phyloP scores from a whole-genome alignment of 1,140 invertebrate species.

The Pteromalus puparum region DNA sequence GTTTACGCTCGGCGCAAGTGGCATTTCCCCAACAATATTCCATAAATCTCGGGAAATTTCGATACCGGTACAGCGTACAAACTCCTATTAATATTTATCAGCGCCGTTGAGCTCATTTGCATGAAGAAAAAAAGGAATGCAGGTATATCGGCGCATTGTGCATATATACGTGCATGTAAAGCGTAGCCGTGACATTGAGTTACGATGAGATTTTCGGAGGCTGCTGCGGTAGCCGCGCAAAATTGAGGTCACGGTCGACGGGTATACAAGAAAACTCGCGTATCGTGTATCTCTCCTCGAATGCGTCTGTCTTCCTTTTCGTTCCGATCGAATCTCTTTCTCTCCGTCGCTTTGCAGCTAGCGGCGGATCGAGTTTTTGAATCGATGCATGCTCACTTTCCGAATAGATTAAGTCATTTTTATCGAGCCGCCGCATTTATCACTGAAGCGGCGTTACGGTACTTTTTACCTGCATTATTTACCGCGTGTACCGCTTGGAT shows the following conservation, averaged over 20 bases:
- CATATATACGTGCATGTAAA: too few relatives aligned
- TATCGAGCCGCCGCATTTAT: background rate
- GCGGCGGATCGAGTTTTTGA: background rate
- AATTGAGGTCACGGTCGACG: constrained; percentile 64
- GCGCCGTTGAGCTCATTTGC: background rate
- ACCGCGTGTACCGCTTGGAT: background rate
- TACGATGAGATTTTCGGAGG: constrained; percentile 27
- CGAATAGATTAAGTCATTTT: constrained; percentile 1
- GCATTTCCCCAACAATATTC: background rate
- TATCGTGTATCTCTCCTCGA: background rate
- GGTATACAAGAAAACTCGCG: constrained; percentile 52
- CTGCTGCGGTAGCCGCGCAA: constrained; percentile 5
- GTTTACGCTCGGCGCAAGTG: background rate
- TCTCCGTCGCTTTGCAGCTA: background rate
- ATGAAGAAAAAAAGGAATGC: background rate
- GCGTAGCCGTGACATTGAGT: background rate
- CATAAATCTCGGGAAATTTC: background rate
- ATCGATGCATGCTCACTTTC: background rate
- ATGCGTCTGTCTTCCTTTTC: constrained; percentile 9
- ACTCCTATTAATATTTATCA: too few relatives aligned
- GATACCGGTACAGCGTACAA: too few relatives aligned
- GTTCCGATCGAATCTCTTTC: background rate
- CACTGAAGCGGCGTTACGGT: background rate
- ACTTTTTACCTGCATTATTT: background rate
- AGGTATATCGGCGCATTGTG: too few relatives aligned